Percentiles rank a stretch among this genome's conserved stretches.
Conservation (phyloP, 2,113 vertebrate species). For the Chrysochloris asiatica region DNA sequence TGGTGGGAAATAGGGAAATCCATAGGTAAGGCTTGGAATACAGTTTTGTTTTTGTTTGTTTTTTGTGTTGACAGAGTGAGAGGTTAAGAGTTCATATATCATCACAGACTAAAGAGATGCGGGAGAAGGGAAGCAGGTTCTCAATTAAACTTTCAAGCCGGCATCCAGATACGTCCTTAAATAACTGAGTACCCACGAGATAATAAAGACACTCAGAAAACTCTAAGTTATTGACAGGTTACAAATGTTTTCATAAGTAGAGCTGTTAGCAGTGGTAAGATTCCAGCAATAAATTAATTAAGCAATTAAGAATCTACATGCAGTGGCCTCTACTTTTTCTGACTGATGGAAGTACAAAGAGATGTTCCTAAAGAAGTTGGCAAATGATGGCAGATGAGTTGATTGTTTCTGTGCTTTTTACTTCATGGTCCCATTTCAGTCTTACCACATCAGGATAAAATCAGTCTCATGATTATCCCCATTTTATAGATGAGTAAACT, state of each 20-base stretch:
- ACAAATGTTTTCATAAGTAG: background rate
- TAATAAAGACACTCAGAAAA: background rate
- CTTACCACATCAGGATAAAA: background rate
- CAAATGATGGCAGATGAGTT: background rate
- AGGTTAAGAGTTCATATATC: background rate
- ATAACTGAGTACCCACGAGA: background rate
- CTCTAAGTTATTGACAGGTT: background rate
- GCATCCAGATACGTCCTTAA: background rate
- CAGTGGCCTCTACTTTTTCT: background rate
- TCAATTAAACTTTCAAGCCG: background rate
- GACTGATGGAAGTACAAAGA: background rate
- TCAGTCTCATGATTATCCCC: background rate
- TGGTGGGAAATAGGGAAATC: background rate
- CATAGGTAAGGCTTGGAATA: background rate
- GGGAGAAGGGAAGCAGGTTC: background rate
- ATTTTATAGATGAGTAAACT: background rate
- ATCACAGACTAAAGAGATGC: background rate
- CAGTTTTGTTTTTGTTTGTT: background rate
- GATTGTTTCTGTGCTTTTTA: background rate
- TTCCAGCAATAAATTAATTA: background rate
- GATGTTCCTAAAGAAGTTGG: background rate
- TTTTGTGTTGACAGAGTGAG: background rate
- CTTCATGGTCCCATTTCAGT: background rate
- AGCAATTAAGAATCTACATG: background rate
- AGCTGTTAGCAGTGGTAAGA: background rate